phyloP scores from a whole-genome alignment of 2,888 invertebrate species.

The Litoditis marina region DNA sequence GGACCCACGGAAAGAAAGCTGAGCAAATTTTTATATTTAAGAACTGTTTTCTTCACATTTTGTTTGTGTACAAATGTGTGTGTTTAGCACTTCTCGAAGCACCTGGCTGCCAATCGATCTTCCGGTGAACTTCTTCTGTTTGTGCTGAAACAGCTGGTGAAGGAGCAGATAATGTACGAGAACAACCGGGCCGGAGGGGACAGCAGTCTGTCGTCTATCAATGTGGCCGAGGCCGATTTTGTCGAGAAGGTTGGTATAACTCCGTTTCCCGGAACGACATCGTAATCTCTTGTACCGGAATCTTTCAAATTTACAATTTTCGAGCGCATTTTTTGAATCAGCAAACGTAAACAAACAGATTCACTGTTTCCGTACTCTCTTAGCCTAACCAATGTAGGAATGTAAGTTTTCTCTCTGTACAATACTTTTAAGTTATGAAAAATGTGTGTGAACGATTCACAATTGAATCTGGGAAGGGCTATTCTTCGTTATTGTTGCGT shows the following conservation, averaged over 20 bases:
- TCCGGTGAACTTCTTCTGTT: slow-evolving; percentile 92
- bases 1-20: neutral
- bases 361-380: too few relatives aligned
- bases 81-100: slow-evolving; percentile 84
- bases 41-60: neutral
- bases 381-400: too few relatives aligned
- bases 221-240: slow-evolving; percentile 80
- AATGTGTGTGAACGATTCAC: too few relatives aligned
- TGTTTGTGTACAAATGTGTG: neutral
- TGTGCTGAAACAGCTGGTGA: slow-evolving; percentile 79
- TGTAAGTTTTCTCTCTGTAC: too few relatives aligned
- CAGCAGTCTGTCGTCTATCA: slow-evolving; percentile 67
- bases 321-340: too few relatives aligned
- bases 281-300: too few relatives aligned
- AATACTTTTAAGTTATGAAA: too few relatives aligned
- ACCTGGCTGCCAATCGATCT: slow-evolving; percentile 87
- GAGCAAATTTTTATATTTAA: too few relatives aligned
- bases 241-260: slow-evolving; percentile 71
- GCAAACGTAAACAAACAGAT: too few relatives aligned
- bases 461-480: too few relatives aligned
- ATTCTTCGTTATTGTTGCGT: too few relatives aligned
- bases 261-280: slow-evolving; percentile 4
- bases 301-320: too few relatives aligned
- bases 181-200: slow-evolving; percentile 26
- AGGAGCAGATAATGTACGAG: slow-evolving; percentile 50